phyloP scores from a whole-genome alignment of 2,888 invertebrate genomes.

The Cecidostiba fungosa region DNA sequence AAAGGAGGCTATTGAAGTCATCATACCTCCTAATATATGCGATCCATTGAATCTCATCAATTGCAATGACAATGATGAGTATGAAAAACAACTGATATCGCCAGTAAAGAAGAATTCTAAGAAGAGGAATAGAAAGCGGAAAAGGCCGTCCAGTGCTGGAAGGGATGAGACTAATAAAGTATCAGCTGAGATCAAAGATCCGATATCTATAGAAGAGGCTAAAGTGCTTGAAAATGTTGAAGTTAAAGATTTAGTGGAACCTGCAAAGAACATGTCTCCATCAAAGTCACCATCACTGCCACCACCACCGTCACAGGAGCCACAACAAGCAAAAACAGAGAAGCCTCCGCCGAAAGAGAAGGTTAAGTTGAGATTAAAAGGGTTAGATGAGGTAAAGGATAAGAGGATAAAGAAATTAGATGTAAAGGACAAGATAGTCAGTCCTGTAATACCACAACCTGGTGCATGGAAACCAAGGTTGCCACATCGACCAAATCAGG shows the following conservation, averaged over 20 bases:
- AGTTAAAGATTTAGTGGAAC: conserved; percentile 43
- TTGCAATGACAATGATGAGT: conserved; percentile 90
- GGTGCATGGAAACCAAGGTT: conserved; percentile 82
- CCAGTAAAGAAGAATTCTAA: conserved; percentile 85
- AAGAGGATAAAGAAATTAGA: conserved; percentile 83
- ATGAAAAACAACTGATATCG: conserved; percentile 89
- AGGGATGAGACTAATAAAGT: conserved; percentile 61
- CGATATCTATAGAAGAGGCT: conserved; percentile 45
- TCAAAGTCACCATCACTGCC: conserved; percentile 40
- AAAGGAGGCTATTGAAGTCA: conserved; percentile 92
- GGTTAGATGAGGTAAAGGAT: conserved; percentile 76
- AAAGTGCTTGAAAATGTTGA: conserved; percentile 40
- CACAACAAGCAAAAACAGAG: conserved; percentile 56
- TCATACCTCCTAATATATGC: conserved; percentile 94
- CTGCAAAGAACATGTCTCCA: conserved; percentile 55
- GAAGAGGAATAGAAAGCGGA: conserved; percentile 84
- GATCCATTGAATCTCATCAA: conserved; percentile 92
- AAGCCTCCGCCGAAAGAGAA: conserved; percentile 67
- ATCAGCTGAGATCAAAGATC: conserved; percentile 55
- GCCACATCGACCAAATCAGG: conserved; percentile 56
- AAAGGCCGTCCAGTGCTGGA: conserved; percentile 81
- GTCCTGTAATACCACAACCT: conserved; percentile 94
- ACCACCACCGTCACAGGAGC: conserved; percentile 56
- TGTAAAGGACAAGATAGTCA: conserved; percentile 93
- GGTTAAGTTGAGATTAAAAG: conserved; percentile 73